These are phyloP conservation scores for Alca torda DNA, from an alignment of 2,797 vertebrate species.

Conservation along the genomic window DNA sequence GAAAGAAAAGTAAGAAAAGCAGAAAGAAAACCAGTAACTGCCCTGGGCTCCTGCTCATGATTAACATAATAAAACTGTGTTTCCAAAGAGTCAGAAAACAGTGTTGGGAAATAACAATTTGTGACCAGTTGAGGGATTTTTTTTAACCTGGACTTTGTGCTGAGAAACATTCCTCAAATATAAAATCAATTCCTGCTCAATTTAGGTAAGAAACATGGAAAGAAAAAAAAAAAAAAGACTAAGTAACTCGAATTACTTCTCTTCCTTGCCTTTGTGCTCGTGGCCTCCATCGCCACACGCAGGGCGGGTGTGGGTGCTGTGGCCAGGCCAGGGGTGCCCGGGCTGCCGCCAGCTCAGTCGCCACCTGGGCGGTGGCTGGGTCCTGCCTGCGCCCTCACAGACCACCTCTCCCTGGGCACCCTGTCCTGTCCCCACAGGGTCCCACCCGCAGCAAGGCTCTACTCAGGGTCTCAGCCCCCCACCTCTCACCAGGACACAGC, in stretches of 20 bases:
- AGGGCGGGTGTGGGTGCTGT: not conserved
- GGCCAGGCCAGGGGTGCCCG: not conserved
- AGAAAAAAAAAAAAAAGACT: no score
- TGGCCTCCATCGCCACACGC: accelerated
- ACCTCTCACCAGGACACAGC: not conserved
- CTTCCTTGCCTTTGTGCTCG: not conserved
- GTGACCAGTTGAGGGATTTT: no score
- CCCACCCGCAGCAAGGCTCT: not conserved
- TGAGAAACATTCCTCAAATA: no score
- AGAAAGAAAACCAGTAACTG: not conserved
- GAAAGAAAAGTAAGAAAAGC: not conserved
- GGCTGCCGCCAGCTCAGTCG: not conserved
- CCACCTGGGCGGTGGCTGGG: not conserved
- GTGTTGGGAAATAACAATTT: no score
- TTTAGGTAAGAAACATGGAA: no score
- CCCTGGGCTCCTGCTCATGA: not conserved
- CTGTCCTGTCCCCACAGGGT: not conserved
- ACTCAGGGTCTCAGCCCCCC: accelerated
- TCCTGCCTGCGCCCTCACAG: not conserved
- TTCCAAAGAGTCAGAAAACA: no score
- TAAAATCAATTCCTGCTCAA: no score
- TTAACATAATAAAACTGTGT: no score
- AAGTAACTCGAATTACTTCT: no score
- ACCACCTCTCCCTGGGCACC: not conserved
- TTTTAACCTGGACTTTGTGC: no score